These are phyloP conservation scores for Ichneumoninae sp. DNA, from an alignment of 2,888 invertebrate species.

Conservation along the genomic window DNA sequence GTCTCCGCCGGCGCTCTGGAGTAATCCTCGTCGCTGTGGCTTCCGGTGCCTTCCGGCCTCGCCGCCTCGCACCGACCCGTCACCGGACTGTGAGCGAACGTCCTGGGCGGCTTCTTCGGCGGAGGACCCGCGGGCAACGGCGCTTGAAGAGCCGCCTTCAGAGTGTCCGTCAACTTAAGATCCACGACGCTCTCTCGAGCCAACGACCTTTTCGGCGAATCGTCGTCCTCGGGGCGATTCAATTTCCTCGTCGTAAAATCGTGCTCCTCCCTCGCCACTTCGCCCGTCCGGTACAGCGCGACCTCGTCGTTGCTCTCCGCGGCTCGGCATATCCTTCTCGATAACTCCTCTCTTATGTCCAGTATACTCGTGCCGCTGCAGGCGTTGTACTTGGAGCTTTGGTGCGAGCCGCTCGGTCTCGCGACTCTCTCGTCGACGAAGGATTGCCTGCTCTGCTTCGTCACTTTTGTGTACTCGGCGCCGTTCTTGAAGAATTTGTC, in stretches of 20 bases:
- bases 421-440: constrained; percentile 38
- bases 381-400: neutral
- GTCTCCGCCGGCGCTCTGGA: constrained; percentile 11
- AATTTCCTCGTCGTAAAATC: neutral
- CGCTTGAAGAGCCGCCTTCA: constrained; percentile 88
- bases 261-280: neutral
- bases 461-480: constrained; percentile 70
- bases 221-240: constrained; percentile 20
- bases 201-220: constrained; percentile 38
- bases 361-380: constrained; percentile 30
- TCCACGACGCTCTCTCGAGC: constrained; percentile 28
- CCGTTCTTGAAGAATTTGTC: constrained; percentile 71
- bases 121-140: constrained; percentile 90
- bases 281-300: neutral
- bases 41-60: constrained; percentile 29
- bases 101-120: constrained; percentile 91
- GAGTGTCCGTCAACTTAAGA: constrained; percentile 85
- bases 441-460: constrained; percentile 59
- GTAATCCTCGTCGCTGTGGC: constrained; percentile 27
- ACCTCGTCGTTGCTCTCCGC: constrained; percentile 9
- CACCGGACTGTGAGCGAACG: constrained; percentile 84
- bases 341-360: constrained; percentile 69
- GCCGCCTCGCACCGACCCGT: constrained; percentile 31
- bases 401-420: neutral
- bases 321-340: constrained; percentile 59